A percentile compares a stretch with the other conserved stretches of the same genome.
Conservation (phyloP, 2,888 invertebrate species). For the Caenorhabditis uteleia region DNA sequence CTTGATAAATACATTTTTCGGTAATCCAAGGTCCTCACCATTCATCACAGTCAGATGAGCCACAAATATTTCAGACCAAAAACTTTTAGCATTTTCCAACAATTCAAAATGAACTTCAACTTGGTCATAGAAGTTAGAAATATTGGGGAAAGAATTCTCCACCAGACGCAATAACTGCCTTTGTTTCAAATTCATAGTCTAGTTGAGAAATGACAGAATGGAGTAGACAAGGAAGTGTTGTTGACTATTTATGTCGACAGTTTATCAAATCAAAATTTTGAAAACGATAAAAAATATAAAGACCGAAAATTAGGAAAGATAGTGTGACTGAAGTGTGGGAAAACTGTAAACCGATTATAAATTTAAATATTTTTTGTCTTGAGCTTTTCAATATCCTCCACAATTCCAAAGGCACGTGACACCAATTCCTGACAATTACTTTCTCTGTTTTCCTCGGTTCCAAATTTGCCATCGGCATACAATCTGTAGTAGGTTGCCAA, state of each 20-base stretch:
- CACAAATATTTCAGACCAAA: constrained; percentile 32
- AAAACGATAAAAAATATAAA: not conserved
- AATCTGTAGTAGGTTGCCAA: constrained; percentile 18
- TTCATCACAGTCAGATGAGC: constrained; percentile 13
- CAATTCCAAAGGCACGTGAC: constrained; percentile 18
- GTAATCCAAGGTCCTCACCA: constrained; percentile 1
- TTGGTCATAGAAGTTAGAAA: constrained; percentile 11
- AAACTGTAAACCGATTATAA: no score
- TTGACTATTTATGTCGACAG: no score
- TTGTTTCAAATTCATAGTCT: constrained; percentile 11
- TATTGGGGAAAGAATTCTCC: constrained; percentile 19
- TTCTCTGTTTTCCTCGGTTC: constrained; percentile 1
- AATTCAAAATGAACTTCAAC: constrained; percentile 13
- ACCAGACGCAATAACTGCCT: constrained; percentile 19
- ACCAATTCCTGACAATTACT: constrained; percentile 6
- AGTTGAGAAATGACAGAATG: no score
- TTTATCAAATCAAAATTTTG: not conserved
- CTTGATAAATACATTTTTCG: constrained; percentile 22
- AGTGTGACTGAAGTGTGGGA: no score
- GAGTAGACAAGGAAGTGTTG: no score
- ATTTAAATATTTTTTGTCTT: no score
- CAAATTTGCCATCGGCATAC: constrained; percentile 22
- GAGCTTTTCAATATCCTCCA: constrained; percentile 27
- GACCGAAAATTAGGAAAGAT: no score
- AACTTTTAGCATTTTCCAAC: constrained; percentile 29